Conservation (phyloP, 1,140 invertebrate genomes). For the Centruroides vittatus region DNA sequence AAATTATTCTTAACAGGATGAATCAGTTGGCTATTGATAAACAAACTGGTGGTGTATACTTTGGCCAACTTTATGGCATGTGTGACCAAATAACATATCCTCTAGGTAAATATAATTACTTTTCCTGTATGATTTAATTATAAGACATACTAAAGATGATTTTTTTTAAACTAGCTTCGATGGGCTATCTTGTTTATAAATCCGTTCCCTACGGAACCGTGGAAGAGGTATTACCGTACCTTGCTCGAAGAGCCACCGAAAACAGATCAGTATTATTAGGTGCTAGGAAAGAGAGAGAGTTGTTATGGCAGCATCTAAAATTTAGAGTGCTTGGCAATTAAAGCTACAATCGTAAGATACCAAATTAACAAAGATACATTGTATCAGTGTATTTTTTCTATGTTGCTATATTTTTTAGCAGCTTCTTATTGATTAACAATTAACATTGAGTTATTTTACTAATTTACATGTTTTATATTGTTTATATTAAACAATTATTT, state of each 20-base stretch:
- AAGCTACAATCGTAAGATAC: no score
- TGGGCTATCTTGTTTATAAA: slow-evolving; percentile 97
- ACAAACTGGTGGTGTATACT: slow-evolving; percentile 86
- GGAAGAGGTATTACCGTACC: slow-evolving; percentile 83
- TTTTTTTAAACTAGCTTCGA: slow-evolving; percentile 56
- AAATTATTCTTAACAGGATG: slow-evolving; percentile 46
- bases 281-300: slow-evolving; percentile 71
- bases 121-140: background rate
- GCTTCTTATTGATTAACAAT: no score
- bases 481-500: no score
- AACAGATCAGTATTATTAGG: slow-evolving; percentile 80
- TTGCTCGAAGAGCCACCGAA: slow-evolving; percentile 86
- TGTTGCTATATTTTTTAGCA: no score
- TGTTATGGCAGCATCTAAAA: slow-evolving; percentile 54
- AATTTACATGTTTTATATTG: no score
- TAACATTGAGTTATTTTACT: no score
- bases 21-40: slow-evolving; percentile 76
- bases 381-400: no score
- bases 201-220: slow-evolving; percentile 97
- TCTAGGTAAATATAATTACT: slow-evolving; percentile 48
- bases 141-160: no score
- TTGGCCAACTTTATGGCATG: slow-evolving; percentile 96
- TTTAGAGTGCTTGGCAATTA: background rate
- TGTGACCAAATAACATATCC: slow-evolving; percentile 96
- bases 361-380: no score